phyloP scores from a whole-genome alignment of 2,113 vertebrate genomes.

The Rallus limicola region DNA sequence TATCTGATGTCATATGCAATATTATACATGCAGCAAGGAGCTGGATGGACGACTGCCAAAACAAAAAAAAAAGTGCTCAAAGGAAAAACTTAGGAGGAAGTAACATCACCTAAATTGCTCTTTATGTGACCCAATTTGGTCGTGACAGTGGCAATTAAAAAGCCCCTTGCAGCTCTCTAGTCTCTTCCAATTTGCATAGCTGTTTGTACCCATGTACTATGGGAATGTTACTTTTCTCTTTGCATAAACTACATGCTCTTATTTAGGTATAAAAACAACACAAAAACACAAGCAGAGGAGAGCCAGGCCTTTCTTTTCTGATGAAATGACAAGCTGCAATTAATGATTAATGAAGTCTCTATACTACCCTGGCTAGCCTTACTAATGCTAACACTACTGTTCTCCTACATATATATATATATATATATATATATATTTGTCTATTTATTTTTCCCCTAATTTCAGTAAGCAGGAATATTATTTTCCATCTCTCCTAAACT shows the following conservation, averaged over 20 bases:
- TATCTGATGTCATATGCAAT: neutral
- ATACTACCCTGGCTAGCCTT: neutral
- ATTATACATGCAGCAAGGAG: neutral
- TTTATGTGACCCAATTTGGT: neutral
- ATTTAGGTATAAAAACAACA: neutral
- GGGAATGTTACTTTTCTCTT: neutral
- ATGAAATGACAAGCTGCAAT: neutral
- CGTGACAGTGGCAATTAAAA: neutral
- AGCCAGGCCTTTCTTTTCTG: neutral
- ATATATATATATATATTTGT: too few relatives aligned
- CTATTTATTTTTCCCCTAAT: neutral
- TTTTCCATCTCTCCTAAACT: neutral
- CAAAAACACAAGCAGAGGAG: neutral
- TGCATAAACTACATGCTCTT: neutral
- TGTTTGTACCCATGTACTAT: neutral
- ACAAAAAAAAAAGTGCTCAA: neutral
- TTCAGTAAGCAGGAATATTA: neutral
- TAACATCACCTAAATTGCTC: neutral
- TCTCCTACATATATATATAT: neutral
- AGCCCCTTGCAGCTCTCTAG: neutral
- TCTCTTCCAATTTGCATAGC: conserved; percentile 45
- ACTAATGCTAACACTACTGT: neutral
- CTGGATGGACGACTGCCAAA: neutral
- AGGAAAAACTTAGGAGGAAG: neutral
- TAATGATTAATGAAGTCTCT: neutral